These are phyloP conservation scores for Phengaris arion DNA, from an alignment of 2,888 invertebrate genomes.

Conservation along the genomic window DNA sequence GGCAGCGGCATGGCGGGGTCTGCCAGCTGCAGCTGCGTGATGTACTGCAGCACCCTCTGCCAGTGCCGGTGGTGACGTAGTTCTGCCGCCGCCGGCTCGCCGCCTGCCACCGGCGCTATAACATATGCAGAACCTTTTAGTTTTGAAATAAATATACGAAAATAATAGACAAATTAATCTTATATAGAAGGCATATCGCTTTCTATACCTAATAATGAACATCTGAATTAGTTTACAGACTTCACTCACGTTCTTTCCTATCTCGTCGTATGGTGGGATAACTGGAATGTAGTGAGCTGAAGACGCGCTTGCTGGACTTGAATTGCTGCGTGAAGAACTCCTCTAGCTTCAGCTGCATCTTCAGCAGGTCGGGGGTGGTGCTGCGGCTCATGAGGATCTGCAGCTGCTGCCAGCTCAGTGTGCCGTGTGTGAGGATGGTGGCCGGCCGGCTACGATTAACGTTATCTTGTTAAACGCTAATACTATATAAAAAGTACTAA, in stretches of 20 bases:
- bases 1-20: constrained; percentile 87
- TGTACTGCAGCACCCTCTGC: constrained; percentile 88
- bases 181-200: no score
- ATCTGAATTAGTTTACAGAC: no score
- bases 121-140: background rate
- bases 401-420: constrained; percentile 95
- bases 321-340: constrained; percentile 99
- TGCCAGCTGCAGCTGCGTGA: constrained; percentile 83
- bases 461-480: background rate
- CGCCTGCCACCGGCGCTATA: constrained; percentile 38
- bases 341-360: constrained; percentile 97
- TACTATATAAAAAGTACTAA: no score
- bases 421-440: constrained; percentile 94
- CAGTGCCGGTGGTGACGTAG: constrained; percentile 95
- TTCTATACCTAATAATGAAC: no score
- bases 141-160: no score
- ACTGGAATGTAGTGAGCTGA: constrained; percentile 82
- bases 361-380: constrained; percentile 96
- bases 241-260: constrained; percentile 55
- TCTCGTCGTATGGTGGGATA: constrained; percentile 53
- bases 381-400: constrained; percentile 98
- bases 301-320: constrained; percentile 95
- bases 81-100: constrained; percentile 58
- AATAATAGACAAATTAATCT: no score
- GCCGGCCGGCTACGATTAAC: constrained; percentile 83